Base-by-base conservation (phyloP, 1,140 invertebrate genomes). In the Pristionchus pacificus region DNA sequence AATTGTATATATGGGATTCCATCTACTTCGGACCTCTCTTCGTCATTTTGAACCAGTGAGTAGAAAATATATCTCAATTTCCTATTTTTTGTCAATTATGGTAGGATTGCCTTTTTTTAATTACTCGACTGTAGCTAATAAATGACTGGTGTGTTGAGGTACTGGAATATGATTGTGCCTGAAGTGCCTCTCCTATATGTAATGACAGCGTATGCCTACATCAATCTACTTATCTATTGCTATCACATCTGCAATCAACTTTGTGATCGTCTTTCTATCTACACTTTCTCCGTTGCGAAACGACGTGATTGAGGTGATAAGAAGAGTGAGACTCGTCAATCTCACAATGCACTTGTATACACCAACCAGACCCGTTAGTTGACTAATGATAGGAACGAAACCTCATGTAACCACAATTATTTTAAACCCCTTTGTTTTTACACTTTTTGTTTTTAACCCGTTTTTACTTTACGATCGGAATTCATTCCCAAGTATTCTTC, bases 21-120 rank as follows among this genome's bases (percentile, higher is more conserved):
- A 91, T 91, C 19, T 86, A 97, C 67, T 83, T 97, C 60, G 95
- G 95, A 6, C 95, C 96, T 29, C 88, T 89, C 27, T 89, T 95
- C 88, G 86, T 98, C 71, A 95, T 98, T 85, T 87, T 97, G 49
- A 98, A 98, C 88, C 95, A 98, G 86, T 98, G 98, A 15, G 38
- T 88, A 97, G 97, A 85, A 95, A 96, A 85, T 92, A 90, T 81
- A 90, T 91, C 75, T 86, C 97, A 68, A 89, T 90, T 68, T 95
- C 98, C 30, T 81, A 77, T 38, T 29, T 59, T 49, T 32, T 81
- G 10, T 65, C 81, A 15, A 31, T 79, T 29, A 60, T 75, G 63
- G 75, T 74, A 0, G 81, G 79, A 19, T 80, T 80, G 29, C 64
- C 60, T 65, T 55, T 0, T 31, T 0, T 15, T 49, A 58, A 19